Evolutionary conservation across 2,797 vertebrate species (phyloP).

Genomic region (Streptopelia turtur): DNA sequence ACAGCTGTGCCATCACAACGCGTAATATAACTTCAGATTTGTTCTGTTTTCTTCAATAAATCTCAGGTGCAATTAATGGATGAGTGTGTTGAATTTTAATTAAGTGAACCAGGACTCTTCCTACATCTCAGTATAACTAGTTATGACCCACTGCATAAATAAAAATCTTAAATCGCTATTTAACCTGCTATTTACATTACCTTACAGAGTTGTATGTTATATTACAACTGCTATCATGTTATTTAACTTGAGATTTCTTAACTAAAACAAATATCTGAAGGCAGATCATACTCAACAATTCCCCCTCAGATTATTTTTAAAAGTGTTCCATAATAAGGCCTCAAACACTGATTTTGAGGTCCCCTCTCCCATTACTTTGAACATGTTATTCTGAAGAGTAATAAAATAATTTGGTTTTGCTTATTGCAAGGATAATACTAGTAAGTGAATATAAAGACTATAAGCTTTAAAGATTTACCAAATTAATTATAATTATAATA

Average conservation of each 20-base stretch:
- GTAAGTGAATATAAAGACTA: background rate
- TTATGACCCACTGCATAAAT: background rate
- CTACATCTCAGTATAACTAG: background rate
- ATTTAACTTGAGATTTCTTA: background rate
- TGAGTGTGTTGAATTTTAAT: background rate
- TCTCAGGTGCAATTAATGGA: background rate
- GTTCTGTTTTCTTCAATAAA: background rate
- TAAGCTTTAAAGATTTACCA: background rate
- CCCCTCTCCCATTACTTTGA: background rate
- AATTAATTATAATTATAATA: background rate
- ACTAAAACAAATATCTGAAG: background rate
- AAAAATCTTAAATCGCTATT: background rate
- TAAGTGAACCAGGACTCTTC: background rate
- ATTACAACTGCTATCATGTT: background rate
- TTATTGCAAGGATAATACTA: background rate
- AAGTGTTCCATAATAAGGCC: background rate
- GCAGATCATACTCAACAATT: background rate
- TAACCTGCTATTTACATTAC: background rate
- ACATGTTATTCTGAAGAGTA: background rate
- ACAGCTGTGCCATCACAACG: background rate
- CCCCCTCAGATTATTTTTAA: background rate
- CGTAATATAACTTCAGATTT: background rate
- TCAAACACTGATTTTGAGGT: background rate
- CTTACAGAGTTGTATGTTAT: background rate
- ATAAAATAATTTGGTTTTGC: background rate